These are phyloP conservation scores for Hippoglossus hippoglossus DNA, from an alignment of 2,797 vertebrate genomes.

Conservation along the genomic window DNA sequence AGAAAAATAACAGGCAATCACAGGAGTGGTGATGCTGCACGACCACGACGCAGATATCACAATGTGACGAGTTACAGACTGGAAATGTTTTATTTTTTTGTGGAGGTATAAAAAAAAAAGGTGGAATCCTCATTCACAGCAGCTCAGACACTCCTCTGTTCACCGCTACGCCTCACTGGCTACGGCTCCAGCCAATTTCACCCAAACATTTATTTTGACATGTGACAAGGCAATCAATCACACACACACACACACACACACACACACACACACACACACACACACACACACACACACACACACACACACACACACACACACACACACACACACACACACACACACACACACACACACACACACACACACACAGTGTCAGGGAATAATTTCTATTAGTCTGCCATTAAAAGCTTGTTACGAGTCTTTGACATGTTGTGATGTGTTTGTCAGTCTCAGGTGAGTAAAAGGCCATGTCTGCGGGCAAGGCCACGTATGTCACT, in stretches of 20 bases:
- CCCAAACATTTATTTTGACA: conserved; percentile 79
- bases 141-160: conserved; percentile 46
- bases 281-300: no score
- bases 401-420: conserved; percentile 62
- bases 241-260: conserved; percentile 19
- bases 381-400: conserved; percentile 62
- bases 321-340: no score
- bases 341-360: no score
- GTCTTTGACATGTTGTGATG: conserved; percentile 43
- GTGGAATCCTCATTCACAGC: conserved; percentile 54
- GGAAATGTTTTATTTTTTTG: conserved; percentile 12
- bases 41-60: conserved; percentile 13
- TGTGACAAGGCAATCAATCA: conserved; percentile 69
- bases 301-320: no score
- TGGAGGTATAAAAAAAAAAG: neutral
- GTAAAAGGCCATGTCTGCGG: conserved; percentile 24
- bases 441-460: conserved; percentile 40
- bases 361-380: conserved; percentile 50
- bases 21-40: conserved; percentile 35
- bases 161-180: conserved; percentile 72
- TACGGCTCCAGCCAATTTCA: conserved; percentile 73
- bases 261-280: conserved; percentile 35
- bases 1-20: conserved; percentile 50
- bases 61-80: conserved; percentile 47
- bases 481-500: conserved; percentile 1